Percentiles rank a stretch among this genome's conserved stretches.
Evolutionary conservation across 1,140 invertebrate species (phyloP).

Genomic region (Mya arenaria): DNA sequence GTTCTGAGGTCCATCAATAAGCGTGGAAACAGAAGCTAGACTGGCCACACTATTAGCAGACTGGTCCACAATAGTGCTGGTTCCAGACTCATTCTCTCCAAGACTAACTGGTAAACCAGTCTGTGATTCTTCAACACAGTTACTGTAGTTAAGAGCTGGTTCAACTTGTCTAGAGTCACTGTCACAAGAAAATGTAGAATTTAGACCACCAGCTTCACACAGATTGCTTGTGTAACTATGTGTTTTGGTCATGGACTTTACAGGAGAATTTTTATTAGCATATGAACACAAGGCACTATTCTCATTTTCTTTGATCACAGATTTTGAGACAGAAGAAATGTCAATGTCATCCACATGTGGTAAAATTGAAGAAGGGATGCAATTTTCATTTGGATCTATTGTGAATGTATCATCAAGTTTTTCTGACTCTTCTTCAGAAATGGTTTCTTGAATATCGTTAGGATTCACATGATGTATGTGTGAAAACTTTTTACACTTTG

Average conservation of each 20-base stretch:
- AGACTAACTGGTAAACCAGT: conserved; percentile 5
- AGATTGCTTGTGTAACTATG: too few species aligned
- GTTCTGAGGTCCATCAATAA: conserved; percentile 45
- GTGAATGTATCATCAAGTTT: conserved; percentile 43
- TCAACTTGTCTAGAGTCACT: too few species aligned
- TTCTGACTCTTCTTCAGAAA: neutral
- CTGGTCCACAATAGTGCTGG: conserved; percentile 52
- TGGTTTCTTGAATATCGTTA: neutral
- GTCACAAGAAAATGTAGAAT: too few species aligned
- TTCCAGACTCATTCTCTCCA: conserved; percentile 45
- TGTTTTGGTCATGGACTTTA: too few species aligned
- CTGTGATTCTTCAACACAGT: conserved; percentile 25
- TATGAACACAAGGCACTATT: too few species aligned
- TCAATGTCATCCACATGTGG: conserved; percentile 8
- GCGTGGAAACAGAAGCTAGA: conserved; percentile 47
- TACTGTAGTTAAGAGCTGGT: conserved; percentile 25
- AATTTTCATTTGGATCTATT: conserved; percentile 18
- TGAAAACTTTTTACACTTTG: conserved; percentile 46
- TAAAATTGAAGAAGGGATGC: neutral
- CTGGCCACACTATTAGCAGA: conserved; percentile 43
- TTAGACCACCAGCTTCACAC: too few species aligned
- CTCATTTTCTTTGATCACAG: too few species aligned
- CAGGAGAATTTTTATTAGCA: too few species aligned
- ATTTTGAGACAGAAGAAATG: too few species aligned
- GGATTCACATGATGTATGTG: neutral